phyloP scores from a whole-genome alignment of 2,113 vertebrate species.

The Lates calcarifer region DNA sequence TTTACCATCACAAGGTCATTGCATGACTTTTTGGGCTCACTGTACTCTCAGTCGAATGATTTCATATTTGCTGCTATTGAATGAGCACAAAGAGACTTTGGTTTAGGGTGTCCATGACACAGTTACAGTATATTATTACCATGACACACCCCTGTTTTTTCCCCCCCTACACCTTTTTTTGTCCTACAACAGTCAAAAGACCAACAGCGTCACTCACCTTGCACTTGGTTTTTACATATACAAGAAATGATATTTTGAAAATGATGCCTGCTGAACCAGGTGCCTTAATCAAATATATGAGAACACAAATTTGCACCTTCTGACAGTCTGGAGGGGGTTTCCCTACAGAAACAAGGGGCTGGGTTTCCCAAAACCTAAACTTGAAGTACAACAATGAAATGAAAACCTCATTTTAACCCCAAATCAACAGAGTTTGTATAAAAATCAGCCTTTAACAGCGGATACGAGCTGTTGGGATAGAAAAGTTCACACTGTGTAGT shows the following conservation, averaged over 20 bases:
- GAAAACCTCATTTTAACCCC: slow-evolving; percentile 36
- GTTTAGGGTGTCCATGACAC: slow-evolving; percentile 52
- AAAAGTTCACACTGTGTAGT: background rate
- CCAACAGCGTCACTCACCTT: slow-evolving; percentile 72
- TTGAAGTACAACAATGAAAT: slow-evolving; percentile 40
- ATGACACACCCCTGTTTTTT: slow-evolving; percentile 20
- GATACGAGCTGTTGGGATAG: background rate
- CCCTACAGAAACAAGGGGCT: slow-evolving; percentile 65
- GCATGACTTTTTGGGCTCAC: slow-evolving; percentile 65
- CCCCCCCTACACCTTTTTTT: slow-evolving; percentile 24
- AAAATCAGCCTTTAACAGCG: slow-evolving; percentile 29
- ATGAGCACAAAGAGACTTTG: slow-evolving; percentile 77
- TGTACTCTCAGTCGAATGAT: slow-evolving; percentile 67
- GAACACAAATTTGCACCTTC: slow-evolving; percentile 80
- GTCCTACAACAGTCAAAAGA: slow-evolving; percentile 58
- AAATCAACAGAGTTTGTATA: slow-evolving; percentile 47
- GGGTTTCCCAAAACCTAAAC: slow-evolving; percentile 73
- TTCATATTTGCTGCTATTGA: slow-evolving; percentile 74
- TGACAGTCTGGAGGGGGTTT: slow-evolving; percentile 76
- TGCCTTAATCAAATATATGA: slow-evolving; percentile 85
- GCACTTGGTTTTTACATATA: slow-evolving; percentile 77
- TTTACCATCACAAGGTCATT: slow-evolving; percentile 50
- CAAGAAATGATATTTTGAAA: slow-evolving; percentile 73
- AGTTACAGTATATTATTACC: slow-evolving; percentile 34
- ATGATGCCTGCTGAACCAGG: slow-evolving; percentile 87